Evolutionary conservation across 2,113 vertebrate genomes (phyloP).

Genomic region (Scalopus aquaticus): DNA sequence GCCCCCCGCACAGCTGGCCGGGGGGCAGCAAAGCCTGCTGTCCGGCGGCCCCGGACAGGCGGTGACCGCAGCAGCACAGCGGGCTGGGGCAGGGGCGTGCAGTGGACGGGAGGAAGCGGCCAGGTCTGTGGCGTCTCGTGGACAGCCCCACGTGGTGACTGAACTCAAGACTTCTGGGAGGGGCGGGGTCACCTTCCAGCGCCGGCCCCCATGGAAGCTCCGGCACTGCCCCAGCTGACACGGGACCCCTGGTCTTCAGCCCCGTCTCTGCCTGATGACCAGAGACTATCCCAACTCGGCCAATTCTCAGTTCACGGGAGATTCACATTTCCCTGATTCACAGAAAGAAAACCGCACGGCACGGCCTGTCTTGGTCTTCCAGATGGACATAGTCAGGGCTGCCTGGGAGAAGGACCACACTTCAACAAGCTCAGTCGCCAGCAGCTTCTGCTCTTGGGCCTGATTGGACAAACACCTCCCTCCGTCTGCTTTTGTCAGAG

Average conservation of each 20-base stretch:
- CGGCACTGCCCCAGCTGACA: background rate
- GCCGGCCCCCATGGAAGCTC: no score
- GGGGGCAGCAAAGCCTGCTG: background rate
- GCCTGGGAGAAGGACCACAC: rapidly evolving
- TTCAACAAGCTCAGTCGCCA: rapidly evolving
- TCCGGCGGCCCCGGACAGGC: rapidly evolving
- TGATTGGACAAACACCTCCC: background rate
- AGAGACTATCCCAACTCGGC: background rate
- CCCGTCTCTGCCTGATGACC: background rate
- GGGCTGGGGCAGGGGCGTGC: background rate
- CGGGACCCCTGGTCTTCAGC: background rate
- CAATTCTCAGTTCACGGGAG: background rate
- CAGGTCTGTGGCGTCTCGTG: rapidly evolving
- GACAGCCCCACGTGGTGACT: background rate
- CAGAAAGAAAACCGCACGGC: background rate
- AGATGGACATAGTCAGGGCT: rapidly evolving
- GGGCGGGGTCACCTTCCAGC: background rate
- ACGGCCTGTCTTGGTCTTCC: background rate
- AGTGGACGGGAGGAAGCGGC: no score
- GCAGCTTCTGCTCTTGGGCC: rapidly evolving
- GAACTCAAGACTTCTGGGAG: background rate
- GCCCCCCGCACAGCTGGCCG: background rate
- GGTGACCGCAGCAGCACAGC: background rate
- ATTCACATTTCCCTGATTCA: background rate
- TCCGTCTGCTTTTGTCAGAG: background rate